These are phyloP conservation scores for Todus mexicanus DNA, from an alignment of 2,797 vertebrate genomes.

Conservation along the genomic window DNA sequence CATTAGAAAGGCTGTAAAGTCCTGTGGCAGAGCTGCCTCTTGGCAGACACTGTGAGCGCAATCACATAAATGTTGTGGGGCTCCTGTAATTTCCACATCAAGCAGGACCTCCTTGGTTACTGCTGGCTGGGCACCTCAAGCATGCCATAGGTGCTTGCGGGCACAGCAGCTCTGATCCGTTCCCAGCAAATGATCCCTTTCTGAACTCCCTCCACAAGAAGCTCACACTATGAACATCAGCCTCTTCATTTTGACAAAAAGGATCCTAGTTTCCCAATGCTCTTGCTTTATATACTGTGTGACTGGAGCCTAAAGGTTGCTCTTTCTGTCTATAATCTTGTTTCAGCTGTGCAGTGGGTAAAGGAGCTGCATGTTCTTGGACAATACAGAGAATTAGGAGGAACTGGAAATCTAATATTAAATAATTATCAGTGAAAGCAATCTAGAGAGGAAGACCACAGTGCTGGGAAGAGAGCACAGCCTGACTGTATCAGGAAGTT, in stretches of 20 bases:
- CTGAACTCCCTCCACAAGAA: background rate
- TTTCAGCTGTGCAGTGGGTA: background rate
- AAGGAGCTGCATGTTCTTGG: background rate
- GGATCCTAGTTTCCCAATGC: background rate
- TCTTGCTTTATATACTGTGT: rapidly evolving
- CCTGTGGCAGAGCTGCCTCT: background rate
- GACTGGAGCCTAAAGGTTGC: background rate
- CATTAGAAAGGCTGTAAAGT: background rate
- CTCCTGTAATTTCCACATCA: background rate
- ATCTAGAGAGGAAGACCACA: background rate
- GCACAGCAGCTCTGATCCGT: background rate
- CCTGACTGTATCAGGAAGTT: background rate
- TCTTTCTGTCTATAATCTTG: background rate
- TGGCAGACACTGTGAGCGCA: background rate
- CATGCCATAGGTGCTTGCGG: too few species aligned
- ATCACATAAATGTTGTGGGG: background rate
- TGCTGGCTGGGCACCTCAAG: background rate
- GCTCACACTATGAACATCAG: background rate
- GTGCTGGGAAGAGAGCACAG: background rate
- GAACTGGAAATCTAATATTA: background rate
- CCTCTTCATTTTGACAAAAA: background rate
- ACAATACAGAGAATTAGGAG: background rate
- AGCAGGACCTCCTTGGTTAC: background rate
- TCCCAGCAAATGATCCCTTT: background rate
- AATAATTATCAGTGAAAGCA: background rate